Conservation (phyloP, 2,888 invertebrate species). For the Neoitamus cyanurus region DNA sequence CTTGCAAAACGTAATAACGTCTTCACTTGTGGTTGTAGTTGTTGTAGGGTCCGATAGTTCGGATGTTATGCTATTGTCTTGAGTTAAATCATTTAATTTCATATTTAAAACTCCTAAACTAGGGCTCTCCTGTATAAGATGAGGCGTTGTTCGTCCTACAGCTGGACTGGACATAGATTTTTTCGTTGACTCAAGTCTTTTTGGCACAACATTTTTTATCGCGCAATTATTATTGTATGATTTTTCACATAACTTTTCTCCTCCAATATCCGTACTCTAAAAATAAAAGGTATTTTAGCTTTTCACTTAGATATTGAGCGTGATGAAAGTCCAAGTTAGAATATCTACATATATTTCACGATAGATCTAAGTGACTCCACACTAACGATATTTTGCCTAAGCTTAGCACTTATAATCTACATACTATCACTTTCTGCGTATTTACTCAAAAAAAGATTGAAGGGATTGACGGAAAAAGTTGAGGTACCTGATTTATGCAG, state of each 20-base stretch:
- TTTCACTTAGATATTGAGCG: too few relatives aligned
- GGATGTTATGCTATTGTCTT: constrained; percentile 65
- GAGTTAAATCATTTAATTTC: constrained; percentile 61
- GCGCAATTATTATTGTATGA: constrained; percentile 11
- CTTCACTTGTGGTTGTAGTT: constrained; percentile 63
- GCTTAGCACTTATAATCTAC: too few relatives aligned
- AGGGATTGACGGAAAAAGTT: too few relatives aligned
- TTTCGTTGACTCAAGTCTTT: constrained; percentile 63
- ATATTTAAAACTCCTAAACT: constrained; percentile 61
- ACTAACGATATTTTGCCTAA: too few relatives aligned
- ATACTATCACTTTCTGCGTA: too few relatives aligned
- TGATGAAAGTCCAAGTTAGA: too few relatives aligned
- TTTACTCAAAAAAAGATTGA: too few relatives aligned
- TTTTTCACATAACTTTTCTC: constrained; percentile 39
- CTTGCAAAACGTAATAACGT: constrained; percentile 65
- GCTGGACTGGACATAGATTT: constrained; percentile 66
- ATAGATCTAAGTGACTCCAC: too few relatives aligned
- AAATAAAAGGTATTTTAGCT: not conserved
- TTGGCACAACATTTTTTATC: constrained; percentile 58
- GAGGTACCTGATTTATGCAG: too few relatives aligned
- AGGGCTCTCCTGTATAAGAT: constrained; percentile 63
- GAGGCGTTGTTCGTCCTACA: constrained; percentile 59
- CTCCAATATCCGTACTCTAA: constrained; percentile 45
- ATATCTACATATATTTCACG: too few relatives aligned
- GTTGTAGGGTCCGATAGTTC: constrained; percentile 65